Percentiles rank a stretch among this genome's conserved stretches.
These are phyloP conservation scores for Psittacula cyanocephala DNA, from an alignment of 2,113 vertebrate species.

Conservation along the genomic window DNA sequence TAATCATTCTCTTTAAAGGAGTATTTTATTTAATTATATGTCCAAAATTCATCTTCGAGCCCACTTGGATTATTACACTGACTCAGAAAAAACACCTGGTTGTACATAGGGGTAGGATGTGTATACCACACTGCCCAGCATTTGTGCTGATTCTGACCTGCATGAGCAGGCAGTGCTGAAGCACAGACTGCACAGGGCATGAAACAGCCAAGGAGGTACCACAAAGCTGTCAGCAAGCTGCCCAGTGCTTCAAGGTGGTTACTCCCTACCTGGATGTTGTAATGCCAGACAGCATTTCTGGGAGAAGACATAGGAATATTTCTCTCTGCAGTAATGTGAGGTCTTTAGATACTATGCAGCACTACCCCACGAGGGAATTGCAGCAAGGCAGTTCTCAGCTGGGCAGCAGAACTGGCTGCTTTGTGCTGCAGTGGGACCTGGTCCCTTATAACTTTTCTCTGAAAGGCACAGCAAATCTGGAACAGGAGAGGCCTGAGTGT, in stretches of 20 bases:
- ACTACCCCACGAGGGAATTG: background rate
- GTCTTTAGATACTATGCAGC: fast-evolving
- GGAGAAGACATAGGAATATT: background rate
- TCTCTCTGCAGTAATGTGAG: background rate
- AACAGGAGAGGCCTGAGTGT: background rate
- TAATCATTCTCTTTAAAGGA: conserved; percentile 22
- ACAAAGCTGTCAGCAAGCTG: background rate
- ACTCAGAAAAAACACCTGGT: background rate
- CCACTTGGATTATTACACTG: background rate
- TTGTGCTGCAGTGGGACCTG: background rate
- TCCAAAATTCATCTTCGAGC: conserved; percentile 27
- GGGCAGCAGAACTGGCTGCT: background rate
- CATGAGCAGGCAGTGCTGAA: background rate
- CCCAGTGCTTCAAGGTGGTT: fast-evolving
- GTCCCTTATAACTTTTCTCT: background rate
- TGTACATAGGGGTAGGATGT: background rate
- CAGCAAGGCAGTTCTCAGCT: background rate
- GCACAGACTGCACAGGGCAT: fast-evolving
- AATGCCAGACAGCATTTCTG: background rate
- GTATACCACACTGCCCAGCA: fast-evolving
- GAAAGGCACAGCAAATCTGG: background rate
- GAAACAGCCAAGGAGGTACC: background rate
- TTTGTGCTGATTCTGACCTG: background rate
- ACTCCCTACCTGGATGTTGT: background rate
- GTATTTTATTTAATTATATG: conserved; percentile 22